Evolutionary conservation across 1,140 invertebrate genomes (phyloP).

Genomic region (Apis florea): DNA sequence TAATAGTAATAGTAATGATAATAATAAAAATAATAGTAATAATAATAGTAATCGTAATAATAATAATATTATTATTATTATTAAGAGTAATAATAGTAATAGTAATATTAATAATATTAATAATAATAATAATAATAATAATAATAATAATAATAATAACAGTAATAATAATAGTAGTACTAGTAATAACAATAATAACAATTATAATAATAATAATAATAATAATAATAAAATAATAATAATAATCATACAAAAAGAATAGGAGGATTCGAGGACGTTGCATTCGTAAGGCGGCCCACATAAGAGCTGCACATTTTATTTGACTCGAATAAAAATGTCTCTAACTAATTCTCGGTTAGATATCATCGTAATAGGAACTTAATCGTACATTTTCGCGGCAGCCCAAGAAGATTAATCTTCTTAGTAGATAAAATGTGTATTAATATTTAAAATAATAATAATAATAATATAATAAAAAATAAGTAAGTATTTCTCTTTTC

Average conservation of each 20-base stretch:
- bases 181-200: not conserved
- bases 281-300: conserved; percentile 23
- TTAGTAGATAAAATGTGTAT: conserved; percentile 13
- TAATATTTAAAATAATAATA: not conserved
- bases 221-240: conserved; percentile 8
- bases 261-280: conserved; percentile 6
- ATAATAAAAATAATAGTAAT: not conserved
- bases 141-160: not conserved
- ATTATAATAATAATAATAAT: not conserved
- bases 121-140: not conserved
- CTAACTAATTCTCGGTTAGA: conserved; percentile 64
- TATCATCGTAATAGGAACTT: conserved; percentile 73
- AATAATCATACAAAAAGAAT: not conserved
- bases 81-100: too few species aligned
- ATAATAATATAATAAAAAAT: not conserved
- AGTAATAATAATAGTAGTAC: not conserved
- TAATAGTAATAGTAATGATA: conserved; percentile 5
- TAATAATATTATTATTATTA: too few species aligned
- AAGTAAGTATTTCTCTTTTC: not conserved
- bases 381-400: conserved; percentile 64
- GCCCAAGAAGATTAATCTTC: conserved; percentile 38
- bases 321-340: conserved; percentile 10
- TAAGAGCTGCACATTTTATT: conserved; percentile 33
- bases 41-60: too few species aligned
- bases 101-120: not conserved